Evolutionary conservation across 1,140 invertebrate genomes (phyloP).

Genomic region (Drosophila watanabei): DNA sequence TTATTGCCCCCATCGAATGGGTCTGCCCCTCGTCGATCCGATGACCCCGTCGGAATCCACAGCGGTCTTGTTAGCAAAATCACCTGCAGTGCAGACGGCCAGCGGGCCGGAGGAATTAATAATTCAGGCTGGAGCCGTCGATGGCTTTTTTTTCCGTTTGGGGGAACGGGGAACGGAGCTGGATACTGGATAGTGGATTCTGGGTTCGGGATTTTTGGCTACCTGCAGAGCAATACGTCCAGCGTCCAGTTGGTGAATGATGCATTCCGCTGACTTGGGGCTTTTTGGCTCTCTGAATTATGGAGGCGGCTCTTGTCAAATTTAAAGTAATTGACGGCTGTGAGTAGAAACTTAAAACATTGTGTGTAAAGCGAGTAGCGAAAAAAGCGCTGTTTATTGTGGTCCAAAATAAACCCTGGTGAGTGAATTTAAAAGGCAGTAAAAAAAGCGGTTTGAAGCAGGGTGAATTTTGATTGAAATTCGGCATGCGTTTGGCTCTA

Average conservation of each 20-base stretch:
- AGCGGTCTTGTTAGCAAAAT: conserved; percentile 72
- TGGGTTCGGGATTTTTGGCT: conserved; percentile 25
- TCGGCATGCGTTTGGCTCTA: not conserved
- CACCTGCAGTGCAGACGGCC: conserved; percentile 69
- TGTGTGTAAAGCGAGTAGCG: conserved; percentile 41
- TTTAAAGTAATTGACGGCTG: conserved; percentile 67
- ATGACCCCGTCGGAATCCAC: conserved; percentile 59
- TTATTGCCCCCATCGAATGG: conserved; percentile 57
- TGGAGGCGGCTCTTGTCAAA: conserved; percentile 54
- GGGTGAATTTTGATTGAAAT: conserved; percentile 2
- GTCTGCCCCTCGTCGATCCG: conserved; percentile 33
- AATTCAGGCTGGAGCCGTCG: conserved; percentile 54
- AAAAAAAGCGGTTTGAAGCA: not conserved
- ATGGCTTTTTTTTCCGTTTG: conserved; percentile 32
- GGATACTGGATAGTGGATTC: conserved; percentile 8
- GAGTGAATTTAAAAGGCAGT: not conserved
- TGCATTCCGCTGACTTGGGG: conserved; percentile 59
- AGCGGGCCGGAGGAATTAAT: conserved; percentile 52
- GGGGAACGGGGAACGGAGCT: not conserved
- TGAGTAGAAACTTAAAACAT: conserved; percentile 24
- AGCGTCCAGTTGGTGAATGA: conserved; percentile 68
- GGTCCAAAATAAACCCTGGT: conserved; percentile 6
- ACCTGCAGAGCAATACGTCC: conserved; percentile 62
- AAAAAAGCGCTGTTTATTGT: conserved; percentile 8
- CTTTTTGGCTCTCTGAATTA: conserved; percentile 61